A percentile compares a stretch with the other conserved stretches of the same genome.
phyloP scores from a whole-genome alignment of 2,113 vertebrate genomes.

The Strix aluco region DNA sequence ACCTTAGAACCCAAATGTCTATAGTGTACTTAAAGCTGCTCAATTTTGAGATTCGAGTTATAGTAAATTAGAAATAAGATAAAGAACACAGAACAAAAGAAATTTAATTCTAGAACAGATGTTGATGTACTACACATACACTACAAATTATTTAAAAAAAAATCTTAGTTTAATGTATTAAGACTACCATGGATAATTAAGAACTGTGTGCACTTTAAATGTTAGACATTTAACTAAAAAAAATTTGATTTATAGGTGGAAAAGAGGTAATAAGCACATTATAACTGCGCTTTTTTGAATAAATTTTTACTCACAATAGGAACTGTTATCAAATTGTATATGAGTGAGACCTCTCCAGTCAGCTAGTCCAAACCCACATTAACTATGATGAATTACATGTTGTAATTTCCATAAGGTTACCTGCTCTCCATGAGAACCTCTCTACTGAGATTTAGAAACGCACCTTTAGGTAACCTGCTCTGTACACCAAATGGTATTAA shows the following conservation, averaged over 20 bases:
- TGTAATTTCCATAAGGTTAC: conserved; percentile 39
- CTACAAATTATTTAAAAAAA: background rate
- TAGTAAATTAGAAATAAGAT: background rate
- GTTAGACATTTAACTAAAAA: background rate
- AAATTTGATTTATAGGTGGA: background rate
- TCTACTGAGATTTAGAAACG: background rate
- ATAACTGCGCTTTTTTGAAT: background rate
- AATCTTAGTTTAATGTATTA: background rate
- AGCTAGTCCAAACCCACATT: background rate
- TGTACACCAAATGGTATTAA: background rate
- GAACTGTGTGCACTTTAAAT: background rate
- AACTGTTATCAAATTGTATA: background rate
- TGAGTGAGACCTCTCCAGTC: conserved; percentile 15
- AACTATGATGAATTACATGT: background rate
- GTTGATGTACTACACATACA: background rate
- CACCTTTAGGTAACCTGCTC: conserved; percentile 16
- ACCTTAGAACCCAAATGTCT: background rate
- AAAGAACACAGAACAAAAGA: background rate
- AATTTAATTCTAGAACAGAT: background rate
- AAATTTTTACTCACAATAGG: conserved; percentile 8
- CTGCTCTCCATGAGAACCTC: background rate
- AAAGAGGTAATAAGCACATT: background rate
- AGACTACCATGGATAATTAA: background rate
- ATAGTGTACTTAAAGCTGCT: background rate
- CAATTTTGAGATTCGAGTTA: background rate